These are phyloP conservation scores for Furnarius figulus DNA, from an alignment of 2,113 vertebrate species.

Conservation along the genomic window DNA sequence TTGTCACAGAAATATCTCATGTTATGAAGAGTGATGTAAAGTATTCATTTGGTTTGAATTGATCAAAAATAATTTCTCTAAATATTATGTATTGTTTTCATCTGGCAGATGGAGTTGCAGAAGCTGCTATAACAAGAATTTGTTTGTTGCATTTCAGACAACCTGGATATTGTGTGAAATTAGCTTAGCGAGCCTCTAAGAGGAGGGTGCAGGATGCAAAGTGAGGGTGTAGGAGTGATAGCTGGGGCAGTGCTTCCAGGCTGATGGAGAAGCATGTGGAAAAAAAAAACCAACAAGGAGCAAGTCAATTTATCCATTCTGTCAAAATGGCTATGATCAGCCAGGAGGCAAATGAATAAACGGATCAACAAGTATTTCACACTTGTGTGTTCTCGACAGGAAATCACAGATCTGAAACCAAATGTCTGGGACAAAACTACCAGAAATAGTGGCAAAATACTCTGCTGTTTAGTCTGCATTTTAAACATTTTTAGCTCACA, in stretches of 20 bases:
- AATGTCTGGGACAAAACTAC: slow-evolving; percentile 59
- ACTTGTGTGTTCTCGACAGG: slow-evolving; percentile 58
- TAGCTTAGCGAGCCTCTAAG: not conserved
- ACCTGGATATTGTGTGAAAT: slow-evolving; percentile 23
- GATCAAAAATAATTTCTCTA: slow-evolving; percentile 10
- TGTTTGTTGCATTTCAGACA: slow-evolving; percentile 10
- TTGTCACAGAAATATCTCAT: not conserved
- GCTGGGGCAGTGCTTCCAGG: not conserved
- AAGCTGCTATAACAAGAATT: not conserved
- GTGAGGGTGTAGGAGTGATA: not conserved
- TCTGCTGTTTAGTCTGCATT: slow-evolving; percentile 60
- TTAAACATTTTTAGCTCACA: slow-evolving; percentile 38
- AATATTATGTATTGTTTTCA: slow-evolving; percentile 35
- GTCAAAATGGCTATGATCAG: slow-evolving; percentile 61
- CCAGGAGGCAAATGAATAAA: slow-evolving; percentile 70
- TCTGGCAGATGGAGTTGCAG: slow-evolving; percentile 29
- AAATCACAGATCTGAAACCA: slow-evolving; percentile 71
- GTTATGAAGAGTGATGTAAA: not conserved
- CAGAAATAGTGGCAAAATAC: slow-evolving; percentile 62
- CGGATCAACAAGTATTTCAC: slow-evolving; percentile 68
- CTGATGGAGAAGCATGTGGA: not conserved
- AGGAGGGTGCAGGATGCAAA: not conserved
- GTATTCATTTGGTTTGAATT: not conserved
- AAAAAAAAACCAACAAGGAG: not conserved
- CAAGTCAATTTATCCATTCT: slow-evolving; percentile 51